These are phyloP conservation scores for Pterostichus niger DNA, from an alignment of 2,888 invertebrate genomes.

Conservation along the genomic window DNA sequence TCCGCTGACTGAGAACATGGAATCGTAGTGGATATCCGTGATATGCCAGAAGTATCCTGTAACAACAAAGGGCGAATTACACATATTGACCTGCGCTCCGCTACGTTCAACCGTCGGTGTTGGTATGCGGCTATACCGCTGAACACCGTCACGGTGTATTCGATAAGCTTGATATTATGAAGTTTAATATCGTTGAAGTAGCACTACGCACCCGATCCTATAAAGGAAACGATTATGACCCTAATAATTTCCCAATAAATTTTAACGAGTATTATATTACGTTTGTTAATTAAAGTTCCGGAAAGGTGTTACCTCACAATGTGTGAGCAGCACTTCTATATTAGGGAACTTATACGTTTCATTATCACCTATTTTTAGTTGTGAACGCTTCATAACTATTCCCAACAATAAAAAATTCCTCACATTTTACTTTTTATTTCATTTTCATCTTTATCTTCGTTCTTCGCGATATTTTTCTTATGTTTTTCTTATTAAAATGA, in stretches of 20 bases:
- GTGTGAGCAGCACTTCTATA: constrained; percentile 25
- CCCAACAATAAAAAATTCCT: background rate
- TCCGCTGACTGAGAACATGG: constrained; percentile 88
- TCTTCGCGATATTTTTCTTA: too few species aligned
- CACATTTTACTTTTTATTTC: too few species aligned
- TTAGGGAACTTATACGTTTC: constrained; percentile 20
- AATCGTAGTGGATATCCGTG: constrained; percentile 95
- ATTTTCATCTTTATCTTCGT: too few species aligned
- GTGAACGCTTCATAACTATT: background rate
- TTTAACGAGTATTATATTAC: constrained; percentile 62
- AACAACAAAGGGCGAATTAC: constrained; percentile 76
- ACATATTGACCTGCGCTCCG: constrained; percentile 2
- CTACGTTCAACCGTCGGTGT: background rate
- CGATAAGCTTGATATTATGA: constrained; percentile 58
- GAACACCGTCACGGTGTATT: constrained; percentile 16
- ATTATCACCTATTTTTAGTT: constrained; percentile 19
- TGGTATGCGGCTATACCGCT: background rate
- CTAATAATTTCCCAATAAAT: constrained; percentile 60
- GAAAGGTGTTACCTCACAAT: constrained; percentile 46
- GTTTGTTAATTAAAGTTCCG: constrained; percentile 60
- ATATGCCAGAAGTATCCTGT: constrained; percentile 98
- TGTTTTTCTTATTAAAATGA: too few species aligned
- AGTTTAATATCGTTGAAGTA: constrained; percentile 57
- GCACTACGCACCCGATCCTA: constrained; percentile 52
- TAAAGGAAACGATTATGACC: constrained; percentile 61